A percentile compares a stretch with the other conserved stretches of the same genome.
These are phyloP conservation scores for Apodemia hepburni DNA, from an alignment of 2,888 invertebrate species.

Conservation along the genomic window DNA sequence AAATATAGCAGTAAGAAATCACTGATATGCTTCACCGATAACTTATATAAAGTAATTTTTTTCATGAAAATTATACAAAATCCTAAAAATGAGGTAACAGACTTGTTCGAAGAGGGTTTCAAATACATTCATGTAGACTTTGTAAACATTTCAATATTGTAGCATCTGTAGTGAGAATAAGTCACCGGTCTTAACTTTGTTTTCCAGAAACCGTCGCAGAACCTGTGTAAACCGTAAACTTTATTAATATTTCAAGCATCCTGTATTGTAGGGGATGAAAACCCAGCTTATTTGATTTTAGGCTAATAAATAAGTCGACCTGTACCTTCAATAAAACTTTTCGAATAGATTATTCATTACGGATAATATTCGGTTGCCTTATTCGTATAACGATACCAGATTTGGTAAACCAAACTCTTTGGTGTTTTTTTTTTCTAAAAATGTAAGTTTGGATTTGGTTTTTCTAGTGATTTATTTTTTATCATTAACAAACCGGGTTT, in stretches of 20 bases:
- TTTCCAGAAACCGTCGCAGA: neutral
- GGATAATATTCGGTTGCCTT: neutral
- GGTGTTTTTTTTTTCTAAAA: neutral
- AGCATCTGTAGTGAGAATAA: neutral
- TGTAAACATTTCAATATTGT: too few species aligned
- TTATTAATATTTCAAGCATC: constrained; percentile 1
- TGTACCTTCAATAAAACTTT: neutral
- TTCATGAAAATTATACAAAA: too few species aligned
- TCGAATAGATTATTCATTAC: neutral
- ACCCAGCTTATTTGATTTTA: constrained; percentile 9
- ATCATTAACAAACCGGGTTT: too few species aligned
- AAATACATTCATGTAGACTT: too few species aligned
- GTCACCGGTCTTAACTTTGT: neutral
- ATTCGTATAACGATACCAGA: neutral
- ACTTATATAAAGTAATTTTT: too few species aligned
- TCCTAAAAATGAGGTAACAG: too few species aligned
- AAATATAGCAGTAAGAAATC: too few species aligned
- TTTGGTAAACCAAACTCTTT: too few species aligned
- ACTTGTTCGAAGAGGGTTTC: too few species aligned
- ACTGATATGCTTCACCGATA: too few species aligned
- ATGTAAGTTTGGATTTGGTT: neutral
- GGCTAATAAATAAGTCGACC: constrained; percentile 6
- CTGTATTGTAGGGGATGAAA: constrained; percentile 2
- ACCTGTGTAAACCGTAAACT: constrained; percentile 5
- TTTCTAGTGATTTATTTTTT: too few species aligned